Base-by-base conservation (phyloP, 2,888 invertebrate species). In the Rhamnusium bicolor region DNA sequence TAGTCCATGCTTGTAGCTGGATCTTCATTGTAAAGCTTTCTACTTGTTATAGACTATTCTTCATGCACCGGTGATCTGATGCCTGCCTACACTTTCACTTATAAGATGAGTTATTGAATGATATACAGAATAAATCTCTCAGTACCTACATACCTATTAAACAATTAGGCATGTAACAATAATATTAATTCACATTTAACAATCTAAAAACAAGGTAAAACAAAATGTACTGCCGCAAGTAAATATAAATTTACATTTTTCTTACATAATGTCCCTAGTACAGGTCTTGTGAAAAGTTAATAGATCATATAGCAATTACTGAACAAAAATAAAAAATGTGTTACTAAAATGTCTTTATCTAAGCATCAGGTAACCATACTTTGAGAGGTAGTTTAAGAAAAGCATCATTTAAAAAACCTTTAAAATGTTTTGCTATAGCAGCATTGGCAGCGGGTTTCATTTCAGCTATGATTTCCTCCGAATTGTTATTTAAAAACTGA, bases 401-500 rank as follows among this genome's bases (percentile, higher is more conserved):
- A 49, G 94, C 94, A 0, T 90, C 90, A 84, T 94, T 94, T 69
- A 95, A 89, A 87, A 94, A 94, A 0, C 90, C 89, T 84, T 93
- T 92, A 89, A 95, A 94, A 83, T 94, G 93, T 80, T 92, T 93
- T 1, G 93, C 92, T 80, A 95, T 93, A 77, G 94, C 92, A 7
- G 90, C 87, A 1, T 92, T 91, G 0, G 95, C 94, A 0, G 94
- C 94, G 1, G 95, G 94, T 83, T 93, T 91, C 94, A 95, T 94
- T 89, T 95, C 95, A 70, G 93, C 92, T 76, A 95, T 94, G 80
- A 95, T 94, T 85, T 95, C 95, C 58, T 93, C 92, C 0, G 94
- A 92, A 83, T 95, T 95, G 86, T 93, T 93, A 88, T 95, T 95
- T 75, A 95, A 88, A 86, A 95, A 95, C 85, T 94, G 94, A 87